Evolutionary conservation across 2,797 vertebrate genomes (phyloP).

Genomic region (Heteromormyrus szaboi): DNA sequence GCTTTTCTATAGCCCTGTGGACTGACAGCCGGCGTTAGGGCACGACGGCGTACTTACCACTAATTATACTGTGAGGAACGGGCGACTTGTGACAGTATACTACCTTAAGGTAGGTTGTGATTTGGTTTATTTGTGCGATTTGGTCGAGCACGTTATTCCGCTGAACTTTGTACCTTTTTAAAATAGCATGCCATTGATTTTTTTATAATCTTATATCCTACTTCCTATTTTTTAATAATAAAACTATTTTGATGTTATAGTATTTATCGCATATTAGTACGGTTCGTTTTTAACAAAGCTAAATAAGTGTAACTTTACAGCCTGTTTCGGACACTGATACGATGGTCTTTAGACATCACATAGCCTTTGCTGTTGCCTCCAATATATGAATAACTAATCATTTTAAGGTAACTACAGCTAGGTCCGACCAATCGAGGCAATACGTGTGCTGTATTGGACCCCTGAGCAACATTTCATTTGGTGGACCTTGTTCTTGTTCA

Average conservation of each 20-base stretch:
- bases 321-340: neutral
- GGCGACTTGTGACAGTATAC: neutral
- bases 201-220: neutral
- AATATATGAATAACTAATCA: neutral
- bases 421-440: neutral
- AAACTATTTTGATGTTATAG: neutral
- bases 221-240: neutral
- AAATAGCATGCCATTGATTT: neutral
- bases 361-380: neutral
- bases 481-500: slow-evolving; percentile 23
- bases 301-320: neutral
- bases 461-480: neutral
- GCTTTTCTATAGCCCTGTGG: neutral
- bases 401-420: neutral
- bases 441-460: neutral
- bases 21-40: neutral
- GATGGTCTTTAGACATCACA: neutral
- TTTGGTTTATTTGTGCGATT: neutral
- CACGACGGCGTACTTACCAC: neutral
- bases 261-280: neutral
- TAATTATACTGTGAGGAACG: neutral
- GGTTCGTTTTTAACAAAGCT: neutral
- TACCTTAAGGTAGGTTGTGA: neutral
- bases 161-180: neutral
- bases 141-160: neutral